Evolutionary conservation across 1,140 invertebrate species (phyloP).

Genomic region (Drosophila fuyamai): DNA sequence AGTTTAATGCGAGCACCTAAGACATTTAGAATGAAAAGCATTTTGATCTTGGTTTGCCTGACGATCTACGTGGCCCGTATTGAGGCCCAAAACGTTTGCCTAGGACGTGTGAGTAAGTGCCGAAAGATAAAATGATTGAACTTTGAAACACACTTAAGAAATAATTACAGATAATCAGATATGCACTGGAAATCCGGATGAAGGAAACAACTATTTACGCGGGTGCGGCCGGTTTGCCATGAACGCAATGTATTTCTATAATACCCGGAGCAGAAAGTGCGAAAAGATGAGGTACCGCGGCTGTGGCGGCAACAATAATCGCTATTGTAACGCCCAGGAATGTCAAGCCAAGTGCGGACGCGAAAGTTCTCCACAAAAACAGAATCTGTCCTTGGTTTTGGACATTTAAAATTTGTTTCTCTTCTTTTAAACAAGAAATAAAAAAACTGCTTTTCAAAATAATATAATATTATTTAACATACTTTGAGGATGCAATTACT

Average conservation of each 20-base stretch:
- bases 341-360: neutral
- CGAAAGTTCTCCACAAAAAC: neutral
- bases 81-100: neutral
- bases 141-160: neutral
- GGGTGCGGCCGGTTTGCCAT: neutral
- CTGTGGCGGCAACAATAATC: conserved; percentile 21
- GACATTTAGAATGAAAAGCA: conserved; percentile 11
- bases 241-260: conserved; percentile 11
- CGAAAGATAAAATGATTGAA: neutral
- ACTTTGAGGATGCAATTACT: too few species aligned
- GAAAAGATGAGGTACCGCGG: conserved; percentile 16
- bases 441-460: neutral
- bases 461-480: too few species aligned
- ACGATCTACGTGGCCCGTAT: conserved; percentile 11
- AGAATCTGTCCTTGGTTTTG: too few species aligned
- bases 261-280: neutral
- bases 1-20: too few species aligned
- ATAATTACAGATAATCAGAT: conserved; percentile 11
- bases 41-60: conserved; percentile 9
- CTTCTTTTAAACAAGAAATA: neutral
- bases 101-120: conserved; percentile 4
- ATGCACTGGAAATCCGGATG: conserved; percentile 13
- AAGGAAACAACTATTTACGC: conserved; percentile 13
- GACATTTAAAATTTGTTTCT: too few species aligned
- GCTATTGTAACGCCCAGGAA: conserved; percentile 3